Percentiles rank a stretch among this genome's conserved stretches.
These are phyloP conservation scores for Seriola dumerili DNA, from an alignment of 2,113 vertebrate genomes.

Conservation along the genomic window DNA sequence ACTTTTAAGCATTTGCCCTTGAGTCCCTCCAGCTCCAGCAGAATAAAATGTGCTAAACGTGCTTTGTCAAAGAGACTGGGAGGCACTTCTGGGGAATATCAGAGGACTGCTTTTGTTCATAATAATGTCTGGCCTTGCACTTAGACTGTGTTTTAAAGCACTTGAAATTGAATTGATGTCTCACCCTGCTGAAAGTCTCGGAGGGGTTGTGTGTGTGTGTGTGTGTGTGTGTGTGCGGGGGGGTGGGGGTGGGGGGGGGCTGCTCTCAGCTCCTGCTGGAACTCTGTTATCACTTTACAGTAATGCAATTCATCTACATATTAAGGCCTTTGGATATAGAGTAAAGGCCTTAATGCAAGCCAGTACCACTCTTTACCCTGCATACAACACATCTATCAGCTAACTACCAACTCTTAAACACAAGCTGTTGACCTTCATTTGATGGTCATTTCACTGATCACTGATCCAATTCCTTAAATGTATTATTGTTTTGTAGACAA, in stretches of 20 bases:
- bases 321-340: neutral
- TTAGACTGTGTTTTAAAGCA: conserved; percentile 37
- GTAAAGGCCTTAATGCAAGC: no score
- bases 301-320: conserved; percentile 31
- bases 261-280: conserved; percentile 30
- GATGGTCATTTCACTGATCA: neutral
- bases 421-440: neutral
- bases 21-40: conserved; percentile 26
- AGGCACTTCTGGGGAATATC: conserved; percentile 42
- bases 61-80: conserved; percentile 47
- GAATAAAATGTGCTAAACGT: conserved; percentile 37
- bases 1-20: conserved; percentile 26
- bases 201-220: neutral
- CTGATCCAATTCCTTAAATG: no score
- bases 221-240: neutral
- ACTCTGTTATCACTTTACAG: conserved; percentile 31
- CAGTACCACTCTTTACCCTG: neutral
- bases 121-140: conserved; percentile 38
- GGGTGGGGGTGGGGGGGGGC: neutral
- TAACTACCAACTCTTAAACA: neutral
- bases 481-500: no score
- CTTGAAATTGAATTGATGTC: conserved; percentile 60
- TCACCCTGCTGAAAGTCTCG: conserved; percentile 37
- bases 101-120: conserved; percentile 49
- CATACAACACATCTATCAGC: neutral